Conservation (phyloP, 2,113 vertebrate species). For the Heliornis fulica region DNA sequence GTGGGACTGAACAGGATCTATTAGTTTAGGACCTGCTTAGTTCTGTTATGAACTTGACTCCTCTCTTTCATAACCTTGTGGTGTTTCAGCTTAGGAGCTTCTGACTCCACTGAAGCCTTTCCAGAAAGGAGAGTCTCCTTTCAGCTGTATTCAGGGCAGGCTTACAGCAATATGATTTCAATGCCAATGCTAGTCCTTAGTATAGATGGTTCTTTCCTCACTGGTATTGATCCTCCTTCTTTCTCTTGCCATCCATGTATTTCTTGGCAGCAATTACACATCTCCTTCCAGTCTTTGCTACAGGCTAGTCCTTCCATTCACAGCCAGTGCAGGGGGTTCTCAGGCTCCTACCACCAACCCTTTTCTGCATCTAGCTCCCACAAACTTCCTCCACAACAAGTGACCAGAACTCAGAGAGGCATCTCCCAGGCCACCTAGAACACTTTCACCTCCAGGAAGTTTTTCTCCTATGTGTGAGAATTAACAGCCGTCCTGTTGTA, state of each 20-base stretch:
- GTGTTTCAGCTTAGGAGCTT: not conserved
- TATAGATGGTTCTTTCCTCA: not conserved
- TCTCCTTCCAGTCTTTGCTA: not conserved
- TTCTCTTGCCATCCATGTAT: not conserved
- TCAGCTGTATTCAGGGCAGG: not conserved
- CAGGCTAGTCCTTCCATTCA: not conserved
- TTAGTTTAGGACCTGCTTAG: not conserved
- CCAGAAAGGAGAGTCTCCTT: no score
- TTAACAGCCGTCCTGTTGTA: not conserved
- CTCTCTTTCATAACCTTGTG: not conserved
- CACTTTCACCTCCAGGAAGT: not conserved
- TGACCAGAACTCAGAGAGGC: not conserved
- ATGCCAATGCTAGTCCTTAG: not conserved
- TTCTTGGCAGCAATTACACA: not conserved
- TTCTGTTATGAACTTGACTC: not conserved
- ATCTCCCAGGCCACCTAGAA: not conserved
- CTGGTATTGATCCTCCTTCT: not conserved
- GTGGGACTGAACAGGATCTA: not conserved
- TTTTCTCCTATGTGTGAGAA: not conserved
- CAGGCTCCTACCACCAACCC: not conserved
- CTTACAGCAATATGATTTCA: not conserved
- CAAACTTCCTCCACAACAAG: not conserved
- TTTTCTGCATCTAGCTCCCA: not conserved
- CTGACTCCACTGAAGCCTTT: not conserved
- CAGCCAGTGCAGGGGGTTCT: not conserved